These are phyloP conservation scores for Megaleporinus macrocephalus DNA, from an alignment of 2,113 vertebrate species.

Conservation along the genomic window DNA sequence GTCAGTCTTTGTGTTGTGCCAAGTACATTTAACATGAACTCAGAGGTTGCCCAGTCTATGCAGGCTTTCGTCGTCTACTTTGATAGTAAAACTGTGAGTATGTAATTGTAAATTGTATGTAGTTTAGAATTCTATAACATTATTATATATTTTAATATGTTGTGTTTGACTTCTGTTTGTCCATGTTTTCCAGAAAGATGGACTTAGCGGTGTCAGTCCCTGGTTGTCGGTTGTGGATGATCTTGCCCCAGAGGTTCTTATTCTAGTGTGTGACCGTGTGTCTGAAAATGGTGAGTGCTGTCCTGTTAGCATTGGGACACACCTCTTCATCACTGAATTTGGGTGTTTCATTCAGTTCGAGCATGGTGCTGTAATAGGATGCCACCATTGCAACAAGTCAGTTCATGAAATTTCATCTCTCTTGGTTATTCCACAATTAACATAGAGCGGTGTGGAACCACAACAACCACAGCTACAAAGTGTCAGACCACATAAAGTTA, in stretches of 20 bases:
- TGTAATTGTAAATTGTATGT: not conserved
- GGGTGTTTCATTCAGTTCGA: too few relatives aligned
- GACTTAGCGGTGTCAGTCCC: conserved; percentile 82
- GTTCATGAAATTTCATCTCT: too few relatives aligned
- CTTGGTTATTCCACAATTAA: too few relatives aligned
- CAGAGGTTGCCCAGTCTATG: conserved; percentile 86
- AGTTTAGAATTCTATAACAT: not conserved
- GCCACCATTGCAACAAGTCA: too few relatives aligned
- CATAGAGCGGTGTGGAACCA: too few relatives aligned
- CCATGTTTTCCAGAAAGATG: conserved; percentile 80
- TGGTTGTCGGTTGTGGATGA: conserved; percentile 92
- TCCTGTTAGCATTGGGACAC: not conserved
- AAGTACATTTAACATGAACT: conserved; percentile 80
- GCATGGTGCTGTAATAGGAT: too few relatives aligned
- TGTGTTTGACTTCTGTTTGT: not conserved
- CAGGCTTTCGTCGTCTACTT: conserved; percentile 95
- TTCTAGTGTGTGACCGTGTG: conserved; percentile 92
- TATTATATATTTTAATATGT: not conserved
- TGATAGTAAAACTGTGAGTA: conserved; percentile 87
- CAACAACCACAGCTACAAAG: too few relatives aligned
- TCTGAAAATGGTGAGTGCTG: conserved; percentile 84
- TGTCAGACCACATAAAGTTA: too few relatives aligned
- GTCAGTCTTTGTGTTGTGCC: conserved; percentile 90
- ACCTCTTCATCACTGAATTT: too few relatives aligned
- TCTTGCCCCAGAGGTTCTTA: conserved; percentile 92